Evolutionary conservation across 2,888 invertebrate species (phyloP), one percentile per base, ranked within the genome.

Genomic region (Metalampra italica): DNA sequence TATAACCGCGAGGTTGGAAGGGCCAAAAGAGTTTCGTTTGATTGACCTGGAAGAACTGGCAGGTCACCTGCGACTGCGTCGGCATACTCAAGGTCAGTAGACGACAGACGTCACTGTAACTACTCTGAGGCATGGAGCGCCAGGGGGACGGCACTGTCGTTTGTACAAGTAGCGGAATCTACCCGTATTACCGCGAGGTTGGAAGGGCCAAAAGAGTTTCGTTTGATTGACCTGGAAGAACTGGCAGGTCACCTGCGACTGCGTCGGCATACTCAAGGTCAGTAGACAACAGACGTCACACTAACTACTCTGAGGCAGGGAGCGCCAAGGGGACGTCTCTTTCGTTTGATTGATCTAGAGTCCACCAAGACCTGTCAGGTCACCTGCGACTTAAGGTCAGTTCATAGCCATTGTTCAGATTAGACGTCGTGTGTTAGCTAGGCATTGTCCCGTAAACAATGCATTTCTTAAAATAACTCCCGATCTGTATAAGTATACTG

Each of bases 131-230:
- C n/a, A n/a, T n/a, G n/a, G n/a, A n/a, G n/a, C n/a, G n/a, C n/a
- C n/a, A n/a, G n/a, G n/a, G n/a, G n/a, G n/a, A n/a, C n/a, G n/a
- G n/a, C n/a, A n/a, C n/a, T n/a, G n/a, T n/a, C n/a, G n/a, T n/a
- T n/a, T n/a, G 45, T 95, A 95, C 80, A 96, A 97, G 64, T 97
- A 97, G 97, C 93, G 94, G 67, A n/a, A 94, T 96, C 51, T 96
- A 96, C 57, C 97, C 98, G 76, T 98, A 99, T 90, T 98, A 98
- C 88, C 98, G 99, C 50, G 98, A 98, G 11, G 98, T 98, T 65
- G 90, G 99, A 57, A 98, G 96, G 88, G 92, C 92, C 29, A 50
- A 57, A 97, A 96, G 75, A 92, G 97, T 46, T 97, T 98, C 64
- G 98, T 60, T 94, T 98, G 84, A 94, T 98, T 52, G 95, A 96